Evolutionary conservation across 2,888 invertebrate species (phyloP).

Genomic region (Tenthredo notha): DNA sequence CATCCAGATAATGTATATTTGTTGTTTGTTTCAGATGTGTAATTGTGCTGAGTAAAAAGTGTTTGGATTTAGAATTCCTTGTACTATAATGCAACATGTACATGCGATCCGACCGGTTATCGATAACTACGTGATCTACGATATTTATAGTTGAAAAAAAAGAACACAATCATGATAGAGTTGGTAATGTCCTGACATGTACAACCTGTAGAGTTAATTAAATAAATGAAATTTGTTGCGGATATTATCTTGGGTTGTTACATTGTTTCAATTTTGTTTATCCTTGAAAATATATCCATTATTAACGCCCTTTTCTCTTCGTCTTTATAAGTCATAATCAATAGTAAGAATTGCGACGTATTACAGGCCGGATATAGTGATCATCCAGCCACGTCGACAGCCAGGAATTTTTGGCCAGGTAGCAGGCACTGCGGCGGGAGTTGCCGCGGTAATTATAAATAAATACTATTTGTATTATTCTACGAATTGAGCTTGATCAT

Average conservation of each 20-base stretch:
- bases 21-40: constrained; percentile 47
- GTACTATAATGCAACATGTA: constrained; percentile 2
- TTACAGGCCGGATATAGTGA: constrained; percentile 57
- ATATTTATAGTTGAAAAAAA: constrained; percentile 16
- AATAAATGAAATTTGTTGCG: constrained; percentile 43
- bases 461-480: not conserved
- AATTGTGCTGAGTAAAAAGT: constrained; percentile 3
- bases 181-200: constrained; percentile 35
- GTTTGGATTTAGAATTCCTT: constrained; percentile 24
- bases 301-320: not conserved
- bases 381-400: constrained; percentile 60
- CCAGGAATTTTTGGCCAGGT: constrained; percentile 62
- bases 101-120: not conserved
- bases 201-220: constrained; percentile 43
- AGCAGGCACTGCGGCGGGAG: constrained; percentile 64
- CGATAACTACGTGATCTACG: constrained; percentile 11
- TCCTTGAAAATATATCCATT: not conserved
- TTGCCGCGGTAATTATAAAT: constrained; percentile 62
- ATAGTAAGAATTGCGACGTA: not conserved
- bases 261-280: not conserved
- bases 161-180: not conserved
- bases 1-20: not conserved
- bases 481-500: not conserved
- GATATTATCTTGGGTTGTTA: not conserved
- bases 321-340: not conserved